Conservation (phyloP, 1,140 invertebrate genomes). For the Scaptomyza hsui region DNA sequence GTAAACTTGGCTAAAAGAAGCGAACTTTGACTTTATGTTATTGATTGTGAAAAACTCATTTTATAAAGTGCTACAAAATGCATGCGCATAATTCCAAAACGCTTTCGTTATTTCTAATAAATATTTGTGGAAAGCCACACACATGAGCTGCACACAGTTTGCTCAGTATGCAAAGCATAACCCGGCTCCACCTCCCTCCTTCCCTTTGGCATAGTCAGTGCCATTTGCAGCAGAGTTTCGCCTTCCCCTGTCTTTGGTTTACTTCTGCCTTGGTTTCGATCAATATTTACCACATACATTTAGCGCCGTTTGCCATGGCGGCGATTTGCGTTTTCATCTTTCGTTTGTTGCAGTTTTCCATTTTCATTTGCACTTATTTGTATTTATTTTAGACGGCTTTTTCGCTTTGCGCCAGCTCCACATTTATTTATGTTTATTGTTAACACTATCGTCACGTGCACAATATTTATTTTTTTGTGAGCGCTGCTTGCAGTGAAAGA, state of each 20-base stretch:
- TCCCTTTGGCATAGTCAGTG: too few species aligned
- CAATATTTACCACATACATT: constrained; percentile 74
- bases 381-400: constrained; percentile 60
- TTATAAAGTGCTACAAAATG: constrained; percentile 11
- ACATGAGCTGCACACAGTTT: constrained; percentile 1
- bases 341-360: constrained; percentile 48
- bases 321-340: constrained; percentile 43
- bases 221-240: too few species aligned
- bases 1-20: not conserved
- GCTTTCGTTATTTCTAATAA: constrained; percentile 37
- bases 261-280: constrained; percentile 22
- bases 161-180: not conserved
- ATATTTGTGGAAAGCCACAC: constrained; percentile 50
- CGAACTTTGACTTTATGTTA: constrained; percentile 1
- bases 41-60: constrained; percentile 11
- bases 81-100: constrained; percentile 5
- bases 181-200: too few species aligned
- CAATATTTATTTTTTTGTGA: constrained; percentile 19
- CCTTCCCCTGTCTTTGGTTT: not conserved
- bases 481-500: constrained; percentile 9
- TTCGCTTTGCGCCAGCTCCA: constrained; percentile 10
- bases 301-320: constrained; percentile 50
- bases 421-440: constrained; percentile 71
- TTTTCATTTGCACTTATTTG: constrained; percentile 71
- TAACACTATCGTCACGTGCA: constrained; percentile 64